These are phyloP conservation scores for Danio aesculapii DNA, from an alignment of 2,797 vertebrate genomes.

Conservation along the genomic window DNA sequence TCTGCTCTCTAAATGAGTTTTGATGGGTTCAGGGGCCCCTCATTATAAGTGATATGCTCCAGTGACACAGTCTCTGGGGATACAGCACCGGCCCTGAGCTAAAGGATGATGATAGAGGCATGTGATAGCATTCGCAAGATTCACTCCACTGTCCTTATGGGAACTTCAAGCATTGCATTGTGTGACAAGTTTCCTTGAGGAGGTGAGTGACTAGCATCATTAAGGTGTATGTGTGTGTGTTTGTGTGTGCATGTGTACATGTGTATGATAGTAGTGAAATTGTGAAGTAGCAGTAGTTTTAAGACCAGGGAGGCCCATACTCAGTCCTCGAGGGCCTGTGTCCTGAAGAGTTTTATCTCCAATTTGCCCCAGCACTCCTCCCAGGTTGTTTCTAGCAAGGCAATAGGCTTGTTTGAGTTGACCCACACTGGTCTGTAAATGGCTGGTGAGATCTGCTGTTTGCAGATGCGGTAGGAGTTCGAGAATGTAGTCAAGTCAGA, in stretches of 20 bases:
- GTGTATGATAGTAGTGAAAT: neutral
- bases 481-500: no score
- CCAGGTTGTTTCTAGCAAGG: no score
- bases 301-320: no score
- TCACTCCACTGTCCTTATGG: slow-evolving; percentile 34
- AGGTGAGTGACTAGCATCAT: slow-evolving; percentile 27
- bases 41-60: slow-evolving; percentile 47
- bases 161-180: slow-evolving; percentile 36
- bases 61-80: slow-evolving; percentile 38
- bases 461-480: no score
- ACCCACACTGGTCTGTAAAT: no score
- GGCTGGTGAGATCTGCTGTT: no score
- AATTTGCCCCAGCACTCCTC: no score
- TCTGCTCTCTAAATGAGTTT: slow-evolving; percentile 35
- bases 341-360: no score
- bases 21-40: slow-evolving; percentile 43
- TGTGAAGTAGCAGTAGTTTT: neutral
- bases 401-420: no score
- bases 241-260: neutral
- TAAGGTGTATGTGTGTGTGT: neutral
- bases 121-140: slow-evolving; percentile 28
- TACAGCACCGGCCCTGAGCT: slow-evolving; percentile 18
- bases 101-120: slow-evolving; percentile 48
- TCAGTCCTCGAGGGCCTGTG: no score
- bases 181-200: slow-evolving; percentile 35